Percentiles rank a stretch among this genome's conserved stretches.
These are phyloP conservation scores for Austrolebias charrua DNA, from an alignment of 2,797 vertebrate species.

Conservation along the genomic window DNA sequence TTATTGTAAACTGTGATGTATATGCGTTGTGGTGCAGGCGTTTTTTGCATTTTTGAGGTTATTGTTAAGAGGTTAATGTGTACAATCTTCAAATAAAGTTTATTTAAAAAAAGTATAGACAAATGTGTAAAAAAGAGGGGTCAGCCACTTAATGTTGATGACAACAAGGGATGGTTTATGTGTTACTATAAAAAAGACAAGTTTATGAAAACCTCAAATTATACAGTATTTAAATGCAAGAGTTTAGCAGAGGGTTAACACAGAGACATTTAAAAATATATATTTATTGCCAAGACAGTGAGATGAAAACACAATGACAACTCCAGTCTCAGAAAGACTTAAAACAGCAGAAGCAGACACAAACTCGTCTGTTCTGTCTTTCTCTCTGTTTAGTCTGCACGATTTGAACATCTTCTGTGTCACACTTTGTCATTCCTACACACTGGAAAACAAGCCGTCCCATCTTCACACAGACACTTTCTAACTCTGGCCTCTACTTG, in stretches of 20 bases:
- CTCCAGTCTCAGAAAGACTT: background rate
- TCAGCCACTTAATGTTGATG: conserved; percentile 16
- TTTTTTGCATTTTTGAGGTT: too few relatives aligned
- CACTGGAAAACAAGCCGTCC: conserved; percentile 40
- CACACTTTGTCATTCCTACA: conserved; percentile 29
- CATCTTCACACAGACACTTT: conserved; percentile 47
- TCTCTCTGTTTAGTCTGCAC: conserved; percentile 15
- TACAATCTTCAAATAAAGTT: too few relatives aligned
- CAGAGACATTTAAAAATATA: too few relatives aligned
- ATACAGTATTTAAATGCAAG: background rate
- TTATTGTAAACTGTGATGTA: too few relatives aligned
- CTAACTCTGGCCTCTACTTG: conserved; percentile 36
- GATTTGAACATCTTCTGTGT: conserved; percentile 41
- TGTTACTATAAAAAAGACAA: background rate
- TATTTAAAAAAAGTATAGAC: too few relatives aligned
- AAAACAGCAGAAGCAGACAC: conserved; percentile 15
- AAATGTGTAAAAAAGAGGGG: conserved; percentile 13
- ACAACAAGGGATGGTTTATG: background rate
- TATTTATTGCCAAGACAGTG: conserved; percentile 6
- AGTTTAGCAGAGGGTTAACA: background rate
- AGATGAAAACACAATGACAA: conserved; percentile 22
- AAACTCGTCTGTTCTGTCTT: background rate
- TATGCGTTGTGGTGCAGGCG: too few relatives aligned
- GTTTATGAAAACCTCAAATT: background rate
- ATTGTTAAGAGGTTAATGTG: too few relatives aligned